Base-by-base conservation (phyloP, 2,113 vertebrate genomes). In the Semnornis frantzii region DNA sequence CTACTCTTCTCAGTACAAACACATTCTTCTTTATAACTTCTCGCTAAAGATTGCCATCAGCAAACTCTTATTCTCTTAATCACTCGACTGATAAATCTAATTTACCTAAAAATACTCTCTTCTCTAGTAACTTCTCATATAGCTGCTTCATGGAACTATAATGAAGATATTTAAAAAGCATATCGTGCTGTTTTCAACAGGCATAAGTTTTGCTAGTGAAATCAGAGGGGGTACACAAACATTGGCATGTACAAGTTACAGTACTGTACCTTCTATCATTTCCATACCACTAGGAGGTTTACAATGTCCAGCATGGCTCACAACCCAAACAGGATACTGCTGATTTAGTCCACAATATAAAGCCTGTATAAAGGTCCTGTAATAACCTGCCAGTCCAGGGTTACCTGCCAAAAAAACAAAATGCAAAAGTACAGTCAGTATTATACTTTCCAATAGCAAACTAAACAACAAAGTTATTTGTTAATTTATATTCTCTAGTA, bases 251-350 rank as follows among this genome's bases (percentile, higher is more conserved):
- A 75, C 12, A 71, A 85, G 25, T 85, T 55, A 52, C 15, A 82
- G 72, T 39, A 78, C 2, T 55, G 48, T 97, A 99, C 99, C 98
- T 97, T 98, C 98, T 37, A 98, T 93, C 98, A 99, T 98, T 91
- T 98, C 98, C 98, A 99, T 98, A 66, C 96, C 97, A 91, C 96
- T 97, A 2, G 98, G 99, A 59, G 98, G 97, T 9, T 92, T 93
- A 80, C 98, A 98, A 93, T 99, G 99, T 17, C 99, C 99, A 4
- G 98, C 99, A 33, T 99, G 99, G 95, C 98, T 98, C 44, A 99
- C 97, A 15, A 98, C 97, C 99, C 99, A 99, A 37, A 99, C 98
- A 0, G 99, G 99, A 97, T 98, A 98, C 44, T 79, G 94, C 81
- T 87, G 93, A 23, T 97, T 97, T 80, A 98, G 97, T 66, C 87